phyloP scores from a whole-genome alignment of 2,888 invertebrate species.

The Aspidapion aeneum region DNA sequence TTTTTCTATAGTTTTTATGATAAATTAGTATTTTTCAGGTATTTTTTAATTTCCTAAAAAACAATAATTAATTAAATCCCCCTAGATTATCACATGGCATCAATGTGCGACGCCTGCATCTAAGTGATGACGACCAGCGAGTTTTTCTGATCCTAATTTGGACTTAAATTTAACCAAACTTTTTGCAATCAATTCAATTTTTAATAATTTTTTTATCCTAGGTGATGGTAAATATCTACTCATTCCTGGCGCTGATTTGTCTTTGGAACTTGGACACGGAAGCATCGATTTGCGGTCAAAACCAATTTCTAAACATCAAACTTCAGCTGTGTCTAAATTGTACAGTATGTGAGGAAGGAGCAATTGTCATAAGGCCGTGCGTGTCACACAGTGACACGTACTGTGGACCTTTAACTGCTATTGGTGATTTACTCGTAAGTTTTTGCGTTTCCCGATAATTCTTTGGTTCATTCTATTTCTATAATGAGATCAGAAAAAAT shows the following conservation, averaged over 20 bases:
- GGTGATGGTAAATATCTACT: slow-evolving; percentile 42
- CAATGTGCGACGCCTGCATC: too few species aligned
- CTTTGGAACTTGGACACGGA: slow-evolving; percentile 31
- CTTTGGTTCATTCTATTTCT: too few species aligned
- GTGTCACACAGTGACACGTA: slow-evolving; percentile 71
- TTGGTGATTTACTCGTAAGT: slow-evolving; percentile 27
- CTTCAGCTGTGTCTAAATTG: slow-evolving; percentile 65
- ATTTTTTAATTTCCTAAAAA: too few species aligned
- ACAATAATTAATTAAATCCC: too few species aligned
- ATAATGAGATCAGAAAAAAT: too few species aligned
- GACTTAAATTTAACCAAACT: not conserved
- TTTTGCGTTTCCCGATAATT: too few species aligned
- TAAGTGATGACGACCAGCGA: too few species aligned
- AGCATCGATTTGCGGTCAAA: slow-evolving; percentile 43
- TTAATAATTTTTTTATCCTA: slow-evolving; percentile 33
- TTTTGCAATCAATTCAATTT: not conserved
- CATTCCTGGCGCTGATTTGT: slow-evolving; percentile 32
- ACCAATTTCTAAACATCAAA: slow-evolving; percentile 68
- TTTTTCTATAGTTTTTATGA: too few species aligned
- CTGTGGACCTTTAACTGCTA: slow-evolving; percentile 58
- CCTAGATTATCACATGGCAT: too few species aligned
- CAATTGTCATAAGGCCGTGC: slow-evolving; percentile 68
- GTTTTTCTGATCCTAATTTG: too few species aligned
- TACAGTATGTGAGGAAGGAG: slow-evolving; percentile 61
- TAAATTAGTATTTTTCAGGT: too few species aligned